Conservation (phyloP, 2,113 vertebrate genomes). For the Channa argus region DNA sequence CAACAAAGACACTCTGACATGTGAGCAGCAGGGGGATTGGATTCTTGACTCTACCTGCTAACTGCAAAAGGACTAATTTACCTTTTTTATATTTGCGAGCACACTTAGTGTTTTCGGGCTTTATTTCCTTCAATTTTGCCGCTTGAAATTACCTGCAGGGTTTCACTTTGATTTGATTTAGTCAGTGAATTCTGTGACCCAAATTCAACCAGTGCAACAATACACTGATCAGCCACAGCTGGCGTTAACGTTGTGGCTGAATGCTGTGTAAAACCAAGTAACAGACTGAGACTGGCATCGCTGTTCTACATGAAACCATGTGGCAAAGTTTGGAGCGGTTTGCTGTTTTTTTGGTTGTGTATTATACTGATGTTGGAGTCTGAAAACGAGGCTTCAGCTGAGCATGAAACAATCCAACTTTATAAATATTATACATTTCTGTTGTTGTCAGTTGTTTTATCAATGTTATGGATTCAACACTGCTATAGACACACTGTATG, state of each 20-base stretch:
- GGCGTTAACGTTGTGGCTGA: too few relatives aligned
- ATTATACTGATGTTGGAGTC: slow-evolving; percentile 58
- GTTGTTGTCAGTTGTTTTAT: slow-evolving; percentile 76
- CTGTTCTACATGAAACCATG: neutral
- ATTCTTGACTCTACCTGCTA: too few relatives aligned
- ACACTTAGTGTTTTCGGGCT: too few relatives aligned
- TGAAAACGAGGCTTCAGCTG: slow-evolving; percentile 44
- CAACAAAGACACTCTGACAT: too few relatives aligned
- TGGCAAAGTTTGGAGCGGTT: slow-evolving; percentile 13
- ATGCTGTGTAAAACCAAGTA: accelerated
- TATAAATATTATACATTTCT: slow-evolving; percentile 78
- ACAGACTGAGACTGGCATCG: neutral
- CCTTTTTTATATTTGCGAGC: too few relatives aligned
- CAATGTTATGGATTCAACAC: slow-evolving; percentile 74
- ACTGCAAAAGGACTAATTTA: too few relatives aligned
- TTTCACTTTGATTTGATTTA: neutral
- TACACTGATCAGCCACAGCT: too few relatives aligned
- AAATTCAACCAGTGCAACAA: neutral
- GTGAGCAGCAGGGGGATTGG: too few relatives aligned
- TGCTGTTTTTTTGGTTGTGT: slow-evolving; percentile 55
- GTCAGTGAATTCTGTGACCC: neutral
- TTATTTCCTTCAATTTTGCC: too few relatives aligned
- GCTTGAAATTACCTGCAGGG: neutral
- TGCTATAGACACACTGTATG: slow-evolving; percentile 74
- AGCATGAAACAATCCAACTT: slow-evolving; percentile 81